Conservation (phyloP, 2,888 invertebrate species). For the Euzophera pinguis region DNA sequence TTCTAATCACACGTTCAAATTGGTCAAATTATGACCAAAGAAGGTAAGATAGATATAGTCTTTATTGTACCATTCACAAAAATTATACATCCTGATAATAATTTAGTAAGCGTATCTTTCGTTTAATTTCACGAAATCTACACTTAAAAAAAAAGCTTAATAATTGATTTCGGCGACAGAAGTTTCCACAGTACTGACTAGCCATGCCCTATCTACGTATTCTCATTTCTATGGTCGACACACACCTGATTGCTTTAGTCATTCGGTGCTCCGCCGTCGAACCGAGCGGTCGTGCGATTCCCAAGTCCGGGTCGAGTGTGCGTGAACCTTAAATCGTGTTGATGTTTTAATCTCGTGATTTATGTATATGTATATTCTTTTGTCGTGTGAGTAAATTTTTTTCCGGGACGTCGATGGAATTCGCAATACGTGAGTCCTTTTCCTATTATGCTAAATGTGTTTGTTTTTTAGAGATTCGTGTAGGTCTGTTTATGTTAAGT, state of each 20-base stretch:
- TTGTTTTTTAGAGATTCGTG: slow-evolving; percentile 35
- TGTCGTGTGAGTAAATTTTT: slow-evolving; percentile 45
- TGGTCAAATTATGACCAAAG: no score
- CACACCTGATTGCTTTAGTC: slow-evolving; percentile 31
- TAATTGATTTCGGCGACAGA: no score
- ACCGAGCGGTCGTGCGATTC: slow-evolving; percentile 38
- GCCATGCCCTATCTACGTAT: no score
- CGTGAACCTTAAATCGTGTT: slow-evolving; percentile 46
- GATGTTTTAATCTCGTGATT: slow-evolving; percentile 54
- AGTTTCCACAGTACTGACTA: no score
- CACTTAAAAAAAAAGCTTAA: no score
- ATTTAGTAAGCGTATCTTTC: no score
- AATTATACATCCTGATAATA: no score
- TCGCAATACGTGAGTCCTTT: slow-evolving; percentile 53
- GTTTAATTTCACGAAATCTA: no score
- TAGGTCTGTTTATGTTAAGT: slow-evolving; percentile 38
- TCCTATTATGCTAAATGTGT: slow-evolving; percentile 42
- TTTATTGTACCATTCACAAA: no score
- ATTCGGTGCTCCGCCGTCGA: slow-evolving; percentile 52
- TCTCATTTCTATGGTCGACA: slow-evolving; percentile 29
- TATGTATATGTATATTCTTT: slow-evolving; percentile 39
- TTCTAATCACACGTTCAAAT: no score
- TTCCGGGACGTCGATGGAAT: slow-evolving; percentile 45
- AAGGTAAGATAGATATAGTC: no score
- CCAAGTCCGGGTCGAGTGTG: slow-evolving; percentile 34